Conservation (phyloP, 2,888 invertebrate genomes). For the Drosophila lutescens region DNA sequence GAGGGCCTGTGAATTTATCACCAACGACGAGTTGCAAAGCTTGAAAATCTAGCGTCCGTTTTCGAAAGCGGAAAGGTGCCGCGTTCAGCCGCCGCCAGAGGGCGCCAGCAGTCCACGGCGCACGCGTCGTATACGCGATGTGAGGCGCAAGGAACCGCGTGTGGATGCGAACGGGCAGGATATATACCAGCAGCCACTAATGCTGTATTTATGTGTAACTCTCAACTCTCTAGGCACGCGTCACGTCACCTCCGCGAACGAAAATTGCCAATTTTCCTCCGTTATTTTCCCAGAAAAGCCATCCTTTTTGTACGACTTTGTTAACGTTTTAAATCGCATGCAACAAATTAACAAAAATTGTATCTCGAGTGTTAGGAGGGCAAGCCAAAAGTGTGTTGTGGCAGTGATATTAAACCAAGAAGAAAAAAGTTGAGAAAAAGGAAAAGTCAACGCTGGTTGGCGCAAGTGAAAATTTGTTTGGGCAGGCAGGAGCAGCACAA, state of each 20-base stretch:
- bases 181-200: slow-evolving; percentile 46
- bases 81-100: slow-evolving; percentile 29
- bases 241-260: slow-evolving; percentile 55
- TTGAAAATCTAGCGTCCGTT: slow-evolving; percentile 26
- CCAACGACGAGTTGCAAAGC: slow-evolving; percentile 55
- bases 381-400: slow-evolving; percentile 6
- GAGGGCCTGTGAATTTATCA: slow-evolving; percentile 61
- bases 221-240: slow-evolving; percentile 52
- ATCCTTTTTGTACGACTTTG: slow-evolving; percentile 29
- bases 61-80: background rate
- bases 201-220: slow-evolving; percentile 60
- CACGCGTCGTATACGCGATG: slow-evolving; percentile 46
- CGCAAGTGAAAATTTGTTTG: slow-evolving; percentile 53
- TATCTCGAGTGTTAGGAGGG: background rate
- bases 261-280: slow-evolving; percentile 39
- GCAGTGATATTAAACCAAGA: slow-evolving; percentile 8
- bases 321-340: slow-evolving; percentile 14
- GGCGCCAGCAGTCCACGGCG: slow-evolving; percentile 41
- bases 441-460: slow-evolving; percentile 18
- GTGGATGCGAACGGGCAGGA: slow-evolving; percentile 24
- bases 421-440: slow-evolving; percentile 4
- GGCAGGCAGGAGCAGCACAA: slow-evolving; percentile 39
- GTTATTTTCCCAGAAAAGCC: slow-evolving; percentile 28
- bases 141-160: slow-evolving; percentile 3
- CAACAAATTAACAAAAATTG: background rate